Evolutionary conservation across 1,140 invertebrate species (phyloP).

Genomic region (Euborellia annulipes): DNA sequence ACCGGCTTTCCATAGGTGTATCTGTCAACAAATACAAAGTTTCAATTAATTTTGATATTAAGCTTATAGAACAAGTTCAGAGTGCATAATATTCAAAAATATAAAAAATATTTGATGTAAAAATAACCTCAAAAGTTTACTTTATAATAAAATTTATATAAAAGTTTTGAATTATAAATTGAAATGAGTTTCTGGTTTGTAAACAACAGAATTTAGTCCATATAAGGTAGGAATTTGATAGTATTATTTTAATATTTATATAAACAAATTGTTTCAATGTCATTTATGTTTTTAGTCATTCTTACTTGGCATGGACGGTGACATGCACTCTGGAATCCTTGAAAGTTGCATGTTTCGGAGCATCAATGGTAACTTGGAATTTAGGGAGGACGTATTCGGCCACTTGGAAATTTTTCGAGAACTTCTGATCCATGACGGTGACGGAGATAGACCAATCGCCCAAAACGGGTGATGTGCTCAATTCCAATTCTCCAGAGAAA

Average conservation of each 20-base stretch:
- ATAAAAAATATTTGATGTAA: too few species aligned
- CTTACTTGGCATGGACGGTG: constrained; percentile 71
- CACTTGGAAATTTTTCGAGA: constrained; percentile 56
- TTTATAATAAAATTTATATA: background rate
- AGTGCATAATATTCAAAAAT: too few species aligned
- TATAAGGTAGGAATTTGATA: too few species aligned
- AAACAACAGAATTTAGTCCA: too few species aligned
- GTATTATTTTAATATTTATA: too few species aligned
- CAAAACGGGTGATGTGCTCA: constrained; percentile 72
- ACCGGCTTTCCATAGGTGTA: constrained; percentile 73
- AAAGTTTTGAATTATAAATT: too few species aligned
- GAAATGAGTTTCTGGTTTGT: too few species aligned
- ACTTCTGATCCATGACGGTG: constrained; percentile 40
- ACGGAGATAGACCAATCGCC: constrained; percentile 81
- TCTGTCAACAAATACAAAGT: constrained; percentile 24
- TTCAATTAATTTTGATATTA: too few species aligned
- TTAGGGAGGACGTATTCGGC: constrained; percentile 88
- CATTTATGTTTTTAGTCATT: too few species aligned
- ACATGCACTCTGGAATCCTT: constrained; percentile 58
- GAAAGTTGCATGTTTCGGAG: constrained; percentile 64
- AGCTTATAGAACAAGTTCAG: too few species aligned
- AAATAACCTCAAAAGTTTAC: too few species aligned
- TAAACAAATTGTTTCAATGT: too few species aligned
- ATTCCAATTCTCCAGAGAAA: constrained; percentile 56
- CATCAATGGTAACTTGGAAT: constrained; percentile 70